These are phyloP conservation scores for Oncorhynchus keta DNA, from an alignment of 2,113 vertebrate genomes.

Conservation along the genomic window DNA sequence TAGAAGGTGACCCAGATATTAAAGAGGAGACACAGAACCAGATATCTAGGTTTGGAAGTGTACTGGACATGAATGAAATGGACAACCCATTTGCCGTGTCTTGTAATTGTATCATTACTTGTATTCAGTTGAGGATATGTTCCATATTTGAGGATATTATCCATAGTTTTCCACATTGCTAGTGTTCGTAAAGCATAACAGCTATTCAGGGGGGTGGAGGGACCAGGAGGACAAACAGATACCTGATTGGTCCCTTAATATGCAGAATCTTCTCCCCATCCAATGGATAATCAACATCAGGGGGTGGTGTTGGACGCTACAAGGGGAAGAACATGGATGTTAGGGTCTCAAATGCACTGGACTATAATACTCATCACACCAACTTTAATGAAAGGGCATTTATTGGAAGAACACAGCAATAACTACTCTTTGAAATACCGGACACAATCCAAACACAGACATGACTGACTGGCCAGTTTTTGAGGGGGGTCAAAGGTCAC, in stretches of 20 bases:
- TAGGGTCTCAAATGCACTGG: background rate
- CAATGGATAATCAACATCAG: conserved; percentile 91
- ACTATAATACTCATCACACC: too few species aligned
- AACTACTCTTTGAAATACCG: too few species aligned
- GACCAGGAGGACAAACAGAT: conserved; percentile 3
- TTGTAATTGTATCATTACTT: background rate
- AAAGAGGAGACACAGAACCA: background rate
- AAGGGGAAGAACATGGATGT: conserved; percentile 29
- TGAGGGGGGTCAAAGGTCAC: conserved; percentile 9
- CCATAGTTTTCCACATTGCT: background rate
- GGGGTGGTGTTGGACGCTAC: conserved; percentile 86
- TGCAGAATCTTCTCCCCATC: conserved; percentile 96
- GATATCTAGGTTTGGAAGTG: background rate
- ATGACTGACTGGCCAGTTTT: background rate
- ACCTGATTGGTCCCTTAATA: conserved; percentile 92
- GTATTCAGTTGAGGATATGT: background rate
- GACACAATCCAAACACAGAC: background rate
- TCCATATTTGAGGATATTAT: background rate
- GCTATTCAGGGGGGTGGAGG: background rate
- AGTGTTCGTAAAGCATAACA: background rate
- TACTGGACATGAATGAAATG: background rate
- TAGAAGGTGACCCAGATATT: conserved; percentile 1
- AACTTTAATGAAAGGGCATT: background rate
- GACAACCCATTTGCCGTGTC: background rate
- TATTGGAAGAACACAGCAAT: background rate